Evolutionary conservation across 2,888 invertebrate species (phyloP), one percentile per base, ranked within the genome.

Genomic region (Drosophila incognita): DNA sequence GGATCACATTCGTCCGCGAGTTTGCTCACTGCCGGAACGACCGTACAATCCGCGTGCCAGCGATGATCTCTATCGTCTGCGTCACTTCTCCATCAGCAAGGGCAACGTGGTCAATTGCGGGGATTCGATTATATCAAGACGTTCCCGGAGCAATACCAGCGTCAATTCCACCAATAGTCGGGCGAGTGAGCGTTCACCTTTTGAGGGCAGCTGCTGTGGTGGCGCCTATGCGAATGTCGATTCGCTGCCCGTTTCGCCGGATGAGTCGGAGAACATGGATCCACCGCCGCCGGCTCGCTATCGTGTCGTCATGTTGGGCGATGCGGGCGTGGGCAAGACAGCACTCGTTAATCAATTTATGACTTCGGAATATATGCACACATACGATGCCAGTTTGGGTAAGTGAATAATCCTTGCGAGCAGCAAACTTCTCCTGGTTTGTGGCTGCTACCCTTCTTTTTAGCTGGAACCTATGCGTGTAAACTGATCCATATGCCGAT

Each of bases 321-420:
- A 97, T 86, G 95, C 97, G 0, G 97, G 97, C 0, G 98, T 98
- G 21, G 98, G 98, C 4, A 98, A 98, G 93, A 97, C 97, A 0
- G 97, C 98, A 2, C 94, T 98, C 33, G 97, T 98, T 2, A 96
- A 97, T 1, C 98, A 98, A 92, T 98, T 98, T 92, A 98, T 98
- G 97, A 98, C 98, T 36, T 98, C 98, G 78, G 98, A 98, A 91
- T 98, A 98, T 91, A 97, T 98, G 96, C 98, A 98, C 93, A 98
- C 98, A 0, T 98, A 98, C 93, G 98, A 98, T 91, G 97, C 97
- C 2, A 98, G 97, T 90, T 94, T 97, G 91, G 97, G 97, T 97
- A 94, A 96, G 95, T 93, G 66, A 49, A 48, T 7, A 40, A 29
- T 18, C 31, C 68, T 40, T 42, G 35, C 31, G 27, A 18, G 29